Base-by-base conservation (phyloP, 2,888 invertebrate genomes). In the Dascillus cervinus region DNA sequence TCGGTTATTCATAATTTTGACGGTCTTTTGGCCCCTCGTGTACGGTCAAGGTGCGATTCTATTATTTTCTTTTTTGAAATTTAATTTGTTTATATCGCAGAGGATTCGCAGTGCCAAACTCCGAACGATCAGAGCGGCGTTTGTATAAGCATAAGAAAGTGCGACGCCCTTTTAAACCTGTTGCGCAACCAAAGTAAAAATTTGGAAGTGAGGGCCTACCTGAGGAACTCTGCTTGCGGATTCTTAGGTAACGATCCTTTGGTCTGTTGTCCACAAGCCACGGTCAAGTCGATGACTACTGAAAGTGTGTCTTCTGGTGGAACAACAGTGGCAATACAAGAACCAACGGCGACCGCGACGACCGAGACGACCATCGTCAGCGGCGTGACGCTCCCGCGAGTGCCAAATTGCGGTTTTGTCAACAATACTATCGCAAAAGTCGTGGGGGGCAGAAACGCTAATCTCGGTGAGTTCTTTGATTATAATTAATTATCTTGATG, bases 161-260 rank as follows among this genome's bases (percentile, higher is more conserved):
- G 82, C 45, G 55, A 62, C 0, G 53, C 59, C 0, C 55, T 80
- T n/a, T 34, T 73, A 13, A 49, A 56, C 2, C 35, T 79, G 4
- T 50, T 75, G 13, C 56, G 63, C 40, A 60, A 64, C 4, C 60
- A 70, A 29, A 58, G 66, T 9, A 13, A 29, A 19, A 46, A 53
- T 34, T 67, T 70, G 0, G 62, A 60, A 1, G 67, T 71, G 0
- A 66, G 70, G 1, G 56, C 60, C 25, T 62, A 70, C 37, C 58
- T 88, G 28, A 67, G 78, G 31, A 67, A 67, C 25, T 80, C 82
- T 0, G 69, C 79, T 9, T 90, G 89, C 50, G 82, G 81, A 0
- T 82, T 73, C 43, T 72, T 75, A 6, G 77, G 76, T 1, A 57
- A 49, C 3, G 67, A 71, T 30, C 83, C 85, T 6, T 69, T 77